Percentiles rank a stretch among this genome's conserved stretches.
phyloP scores from a whole-genome alignment of 2,888 invertebrate species.

The Nomada flava region DNA sequence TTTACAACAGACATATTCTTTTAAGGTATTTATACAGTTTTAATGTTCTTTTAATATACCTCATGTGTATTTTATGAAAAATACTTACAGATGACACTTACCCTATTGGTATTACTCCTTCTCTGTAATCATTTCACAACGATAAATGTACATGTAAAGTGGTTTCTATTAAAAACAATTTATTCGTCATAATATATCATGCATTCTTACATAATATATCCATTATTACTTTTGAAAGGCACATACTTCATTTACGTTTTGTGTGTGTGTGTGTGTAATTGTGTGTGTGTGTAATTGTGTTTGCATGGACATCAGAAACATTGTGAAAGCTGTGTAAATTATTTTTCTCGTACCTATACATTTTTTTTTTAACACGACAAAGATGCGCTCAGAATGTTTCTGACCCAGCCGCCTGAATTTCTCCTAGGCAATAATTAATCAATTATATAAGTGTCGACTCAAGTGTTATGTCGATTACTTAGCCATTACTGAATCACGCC shows the following conservation, averaged over 20 bases:
- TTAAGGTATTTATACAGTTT: conserved; percentile 52
- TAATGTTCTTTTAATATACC: conserved; percentile 23
- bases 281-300: background rate
- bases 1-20: conserved; percentile 10
- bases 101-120: conserved; percentile 11
- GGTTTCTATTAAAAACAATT: conserved; percentile 82
- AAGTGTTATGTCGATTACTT: conserved; percentile 46
- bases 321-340: conserved; percentile 33
- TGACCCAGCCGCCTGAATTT: conserved; percentile 38
- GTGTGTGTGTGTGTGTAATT: background rate
- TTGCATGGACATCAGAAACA: conserved; percentile 50
- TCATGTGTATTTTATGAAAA: conserved; percentile 37
- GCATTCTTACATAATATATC: conserved; percentile 80
- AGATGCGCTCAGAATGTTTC: conserved; percentile 52
- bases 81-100: conserved; percentile 35
- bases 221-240: conserved; percentile 83
- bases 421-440: conserved; percentile 45
- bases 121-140: conserved; percentile 28
- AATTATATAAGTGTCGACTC: conserved; percentile 61
- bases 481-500: conserved; percentile 32
- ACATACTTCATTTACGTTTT: conserved; percentile 78
- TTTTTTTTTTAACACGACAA: conserved; percentile 41
- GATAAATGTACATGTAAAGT: conserved; percentile 34
- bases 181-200: conserved; percentile 82
- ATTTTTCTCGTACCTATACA: conserved; percentile 41